Percentiles rank a stretch among this genome's conserved stretches.
Conservation (phyloP, 1,140 invertebrate species). For the Calephelis nemesis region DNA sequence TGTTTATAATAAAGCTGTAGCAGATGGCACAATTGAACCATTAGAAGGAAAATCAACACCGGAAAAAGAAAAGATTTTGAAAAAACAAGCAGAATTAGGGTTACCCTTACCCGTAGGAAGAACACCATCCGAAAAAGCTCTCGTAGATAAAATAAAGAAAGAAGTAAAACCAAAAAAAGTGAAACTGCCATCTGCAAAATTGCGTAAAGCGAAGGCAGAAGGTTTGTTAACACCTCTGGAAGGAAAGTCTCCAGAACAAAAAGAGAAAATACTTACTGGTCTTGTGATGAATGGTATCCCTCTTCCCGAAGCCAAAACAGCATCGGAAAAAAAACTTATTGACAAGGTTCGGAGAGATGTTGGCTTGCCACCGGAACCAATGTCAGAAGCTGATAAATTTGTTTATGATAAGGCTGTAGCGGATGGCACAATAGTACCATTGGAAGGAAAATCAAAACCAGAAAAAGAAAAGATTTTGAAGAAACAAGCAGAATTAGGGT, state of each 20-base stretch:
- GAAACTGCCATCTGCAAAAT: slow-evolving; percentile 6
- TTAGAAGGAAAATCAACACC: slow-evolving; percentile 32
- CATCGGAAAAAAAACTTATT: no score
- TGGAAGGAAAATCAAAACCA: no score
- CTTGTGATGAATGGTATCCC: no score
- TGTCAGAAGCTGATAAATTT: neutral
- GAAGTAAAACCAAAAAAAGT: neutral
- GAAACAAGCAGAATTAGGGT: no score
- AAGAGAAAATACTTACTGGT: slow-evolving; percentile 10
- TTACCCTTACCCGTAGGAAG: slow-evolving; percentile 37
- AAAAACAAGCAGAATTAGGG: slow-evolving; percentile 25
- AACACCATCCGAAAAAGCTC: slow-evolving; percentile 43
- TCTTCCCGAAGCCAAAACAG: no score
- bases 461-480: no score
- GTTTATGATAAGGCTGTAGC: no score
- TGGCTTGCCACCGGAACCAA: no score
- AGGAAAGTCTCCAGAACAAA: slow-evolving; percentile 33
- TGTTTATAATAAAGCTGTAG: slow-evolving; percentile 36
- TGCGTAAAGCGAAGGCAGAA: slow-evolving; percentile 26
- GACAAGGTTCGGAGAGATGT: no score
- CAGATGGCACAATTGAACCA: slow-evolving; percentile 33
- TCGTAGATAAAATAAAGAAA: slow-evolving; percentile 36
- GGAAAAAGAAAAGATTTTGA: slow-evolving; percentile 39
- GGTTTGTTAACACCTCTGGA: neutral
- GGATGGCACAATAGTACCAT: no score